These are phyloP conservation scores for Epinotia brunnichana DNA, from an alignment of 2,888 invertebrate species.

Conservation along the genomic window DNA sequence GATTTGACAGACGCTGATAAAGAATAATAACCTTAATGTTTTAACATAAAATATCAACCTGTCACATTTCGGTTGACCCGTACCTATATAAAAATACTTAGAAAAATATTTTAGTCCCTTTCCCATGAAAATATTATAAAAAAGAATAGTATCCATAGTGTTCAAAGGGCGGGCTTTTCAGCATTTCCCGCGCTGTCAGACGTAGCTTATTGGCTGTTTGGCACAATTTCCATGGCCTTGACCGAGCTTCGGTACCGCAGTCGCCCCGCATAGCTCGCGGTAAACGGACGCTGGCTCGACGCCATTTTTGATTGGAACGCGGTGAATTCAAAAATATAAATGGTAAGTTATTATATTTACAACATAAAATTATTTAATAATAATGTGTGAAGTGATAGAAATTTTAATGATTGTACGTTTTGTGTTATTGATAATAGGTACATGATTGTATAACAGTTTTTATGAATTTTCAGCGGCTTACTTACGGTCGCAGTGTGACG, in stretches of 20 bases:
- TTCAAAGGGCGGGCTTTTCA: constrained; percentile 46
- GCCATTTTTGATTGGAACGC: constrained; percentile 52
- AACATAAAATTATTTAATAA: not conserved
- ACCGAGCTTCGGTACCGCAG: constrained; percentile 71
- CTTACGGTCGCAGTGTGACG: constrained; percentile 39
- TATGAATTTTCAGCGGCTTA: constrained; percentile 43
- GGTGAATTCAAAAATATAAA: constrained; percentile 62
- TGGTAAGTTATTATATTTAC: constrained; percentile 64
- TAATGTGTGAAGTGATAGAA: not conserved
- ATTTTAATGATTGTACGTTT: not conserved
- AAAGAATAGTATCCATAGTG: not conserved
- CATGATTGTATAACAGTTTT: constrained; percentile 47
- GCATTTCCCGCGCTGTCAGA: constrained; percentile 72
- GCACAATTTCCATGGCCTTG: constrained; percentile 79
- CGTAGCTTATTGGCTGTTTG: constrained; percentile 66
- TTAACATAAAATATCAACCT: no score
- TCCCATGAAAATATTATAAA: not conserved
- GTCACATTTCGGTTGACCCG: no score
- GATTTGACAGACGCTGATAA: no score
- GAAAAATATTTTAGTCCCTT: not conserved
- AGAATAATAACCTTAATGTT: no score
- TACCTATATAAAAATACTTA: no score
- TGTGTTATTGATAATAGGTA: constrained; percentile 25
- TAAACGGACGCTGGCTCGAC: constrained; percentile 53
- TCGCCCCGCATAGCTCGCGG: constrained; percentile 67